A percentile compares a stretch with the other conserved stretches of the same genome.
phyloP scores from a whole-genome alignment of 35 echinoderm and acorn worm genomes.

The Apostichopus japonicus region DNA sequence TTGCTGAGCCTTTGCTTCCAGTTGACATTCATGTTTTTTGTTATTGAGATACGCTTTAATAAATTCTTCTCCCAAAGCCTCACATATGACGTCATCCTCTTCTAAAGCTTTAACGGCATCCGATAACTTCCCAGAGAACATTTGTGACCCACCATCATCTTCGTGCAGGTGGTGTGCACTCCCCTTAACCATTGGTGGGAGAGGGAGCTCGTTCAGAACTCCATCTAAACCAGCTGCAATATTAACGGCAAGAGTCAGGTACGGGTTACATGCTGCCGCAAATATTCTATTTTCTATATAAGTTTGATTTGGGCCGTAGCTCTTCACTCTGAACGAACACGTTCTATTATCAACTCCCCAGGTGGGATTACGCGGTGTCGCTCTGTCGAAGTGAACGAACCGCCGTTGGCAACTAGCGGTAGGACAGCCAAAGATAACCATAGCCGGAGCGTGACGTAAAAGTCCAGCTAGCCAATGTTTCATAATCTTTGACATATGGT shows the following conservation, averaged over 20 bases:
- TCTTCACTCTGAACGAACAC: constrained; percentile 39
- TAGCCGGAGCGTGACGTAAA: constrained; percentile 46
- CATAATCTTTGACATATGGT: constrained; percentile 46
- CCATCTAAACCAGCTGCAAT: constrained; percentile 66
- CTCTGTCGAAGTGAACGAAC: constrained; percentile 1
- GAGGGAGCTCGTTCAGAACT: constrained; percentile 40
- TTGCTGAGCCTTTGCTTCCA: not conserved
- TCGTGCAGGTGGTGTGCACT: not conserved
- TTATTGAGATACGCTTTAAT: constrained; percentile 31
- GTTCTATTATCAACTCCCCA: constrained; percentile 62
- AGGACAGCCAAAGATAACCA: constrained; percentile 29
- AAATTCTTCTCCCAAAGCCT: constrained; percentile 54
- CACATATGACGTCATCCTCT: constrained; percentile 45
- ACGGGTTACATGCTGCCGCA: constrained; percentile 39
- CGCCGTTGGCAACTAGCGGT: constrained; percentile 44
- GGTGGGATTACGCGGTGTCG: constrained; percentile 7
- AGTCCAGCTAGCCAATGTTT: constrained; percentile 63
- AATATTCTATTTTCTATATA: constrained; percentile 62
- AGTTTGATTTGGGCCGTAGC: not conserved
- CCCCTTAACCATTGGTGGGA: not conserved
- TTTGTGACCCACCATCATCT: not conserved
- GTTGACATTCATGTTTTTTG: constrained; percentile 35
- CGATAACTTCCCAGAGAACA: constrained; percentile 35
- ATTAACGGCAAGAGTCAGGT: constrained; percentile 55
- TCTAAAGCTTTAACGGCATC: constrained; percentile 29